Conservation (phyloP, 2,113 vertebrate species). For the Neogale vison region DNA sequence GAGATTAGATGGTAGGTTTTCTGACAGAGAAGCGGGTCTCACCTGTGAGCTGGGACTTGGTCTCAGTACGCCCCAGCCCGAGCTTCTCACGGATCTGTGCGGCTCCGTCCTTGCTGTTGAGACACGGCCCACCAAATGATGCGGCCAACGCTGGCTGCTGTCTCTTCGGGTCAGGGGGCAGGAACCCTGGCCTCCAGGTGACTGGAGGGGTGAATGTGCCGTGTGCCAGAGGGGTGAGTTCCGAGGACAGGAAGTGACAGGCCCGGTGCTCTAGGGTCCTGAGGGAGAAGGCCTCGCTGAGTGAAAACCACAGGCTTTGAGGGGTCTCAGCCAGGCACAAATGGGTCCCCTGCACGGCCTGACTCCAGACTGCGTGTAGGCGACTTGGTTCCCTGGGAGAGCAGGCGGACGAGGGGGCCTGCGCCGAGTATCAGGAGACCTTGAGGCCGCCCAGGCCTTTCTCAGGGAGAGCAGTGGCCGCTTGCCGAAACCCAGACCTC, state of each 20-base stretch:
- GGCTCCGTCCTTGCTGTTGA: rapidly evolving
- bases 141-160: background rate
- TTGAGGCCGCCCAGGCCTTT: rapidly evolving
- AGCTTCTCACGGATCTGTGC: rapidly evolving
- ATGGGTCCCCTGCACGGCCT: background rate
- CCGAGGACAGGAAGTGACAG: too few species aligned
- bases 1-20: background rate
- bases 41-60: background rate
- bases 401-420: background rate
- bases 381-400: background rate
- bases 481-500: background rate
- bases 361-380: background rate
- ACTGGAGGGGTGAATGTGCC: background rate
- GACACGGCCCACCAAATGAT: background rate
- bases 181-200: background rate
- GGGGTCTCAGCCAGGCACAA: background rate
- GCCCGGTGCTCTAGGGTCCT: rapidly evolving
- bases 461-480: background rate
- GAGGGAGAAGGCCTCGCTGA: background rate
- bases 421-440: rapidly evolving
- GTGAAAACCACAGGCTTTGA: background rate
- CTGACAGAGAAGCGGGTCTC: background rate
- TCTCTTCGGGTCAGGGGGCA: background rate
- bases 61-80: too few species aligned
- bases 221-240: background rate